Percentiles rank a stretch among this genome's conserved stretches.
Evolutionary conservation across 1,140 invertebrate genomes (phyloP).

Genomic region (Antheraea pernyi): DNA sequence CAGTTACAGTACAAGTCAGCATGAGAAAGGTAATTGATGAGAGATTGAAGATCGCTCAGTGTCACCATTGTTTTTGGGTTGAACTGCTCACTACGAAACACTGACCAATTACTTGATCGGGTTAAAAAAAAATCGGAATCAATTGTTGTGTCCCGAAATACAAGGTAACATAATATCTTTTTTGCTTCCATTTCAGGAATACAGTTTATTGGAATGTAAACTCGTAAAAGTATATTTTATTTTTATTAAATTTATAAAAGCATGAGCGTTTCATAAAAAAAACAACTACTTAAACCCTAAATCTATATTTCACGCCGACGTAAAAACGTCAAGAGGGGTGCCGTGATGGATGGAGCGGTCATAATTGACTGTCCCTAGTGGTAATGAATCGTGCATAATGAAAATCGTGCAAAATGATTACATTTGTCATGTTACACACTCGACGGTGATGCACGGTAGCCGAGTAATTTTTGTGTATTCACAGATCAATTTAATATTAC

Average conservation of each 20-base stretch:
- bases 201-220: not conserved
- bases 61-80: too few relatives aligned
- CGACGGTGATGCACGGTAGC: not conserved
- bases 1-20: too few relatives aligned
- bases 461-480: not conserved
- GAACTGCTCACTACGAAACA: too few relatives aligned
- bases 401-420: constrained; percentile 77
- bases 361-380: constrained; percentile 69
- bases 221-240: not conserved
- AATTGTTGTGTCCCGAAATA: too few relatives aligned
- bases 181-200: too few relatives aligned
- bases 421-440: constrained; percentile 32
- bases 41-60: too few relatives aligned
- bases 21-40: too few relatives aligned
- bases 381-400: constrained; percentile 74
- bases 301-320: constrained; percentile 11
- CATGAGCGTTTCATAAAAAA: not conserved
- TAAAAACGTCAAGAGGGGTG: constrained; percentile 67
- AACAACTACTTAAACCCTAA: not conserved
- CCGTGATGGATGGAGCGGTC: constrained; percentile 66
- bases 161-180: too few relatives aligned
- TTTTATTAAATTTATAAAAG: not conserved
- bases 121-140: too few relatives aligned
- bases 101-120: too few relatives aligned
- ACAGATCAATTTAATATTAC: too few relatives aligned